Conservation (phyloP, 2,113 vertebrate genomes). For the Cynopterus brachyotis region DNA sequence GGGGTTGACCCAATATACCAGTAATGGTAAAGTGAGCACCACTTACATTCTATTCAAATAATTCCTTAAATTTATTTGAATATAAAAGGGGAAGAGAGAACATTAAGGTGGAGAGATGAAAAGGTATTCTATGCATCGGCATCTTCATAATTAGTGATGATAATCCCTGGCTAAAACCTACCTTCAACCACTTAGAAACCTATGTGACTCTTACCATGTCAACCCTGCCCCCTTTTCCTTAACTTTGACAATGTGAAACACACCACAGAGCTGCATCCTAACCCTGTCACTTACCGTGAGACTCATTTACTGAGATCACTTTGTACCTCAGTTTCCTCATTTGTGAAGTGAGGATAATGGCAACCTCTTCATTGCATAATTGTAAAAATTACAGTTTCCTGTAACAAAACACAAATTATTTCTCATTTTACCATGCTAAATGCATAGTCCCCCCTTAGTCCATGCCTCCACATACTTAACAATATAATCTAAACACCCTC, state of each 20-base stretch:
- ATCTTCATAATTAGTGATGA: neutral
- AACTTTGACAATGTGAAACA: neutral
- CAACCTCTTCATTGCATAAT: neutral
- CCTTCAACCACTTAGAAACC: neutral
- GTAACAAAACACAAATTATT: neutral
- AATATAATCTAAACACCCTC: neutral
- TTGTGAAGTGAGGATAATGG: neutral
- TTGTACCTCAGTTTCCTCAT: neutral
- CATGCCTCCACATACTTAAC: neutral
- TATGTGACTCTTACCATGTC: no score
- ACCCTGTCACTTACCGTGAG: neutral
- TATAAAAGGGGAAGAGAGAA: neutral
- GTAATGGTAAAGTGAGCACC: neutral
- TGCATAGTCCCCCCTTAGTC: neutral
- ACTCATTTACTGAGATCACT: neutral
- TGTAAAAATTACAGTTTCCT: neutral
- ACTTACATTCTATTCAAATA: neutral
- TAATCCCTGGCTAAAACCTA: neutral
- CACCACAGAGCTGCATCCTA: neutral
- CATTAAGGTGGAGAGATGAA: neutral
- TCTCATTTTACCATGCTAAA: neutral
- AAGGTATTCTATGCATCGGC: neutral
- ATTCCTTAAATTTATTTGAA: neutral
- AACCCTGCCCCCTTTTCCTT: neutral
- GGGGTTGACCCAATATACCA: accelerated